Evolutionary conservation across 1,140 invertebrate species (phyloP), one percentile per base, ranked within the genome.

Genomic region (Apis laboriosa): DNA sequence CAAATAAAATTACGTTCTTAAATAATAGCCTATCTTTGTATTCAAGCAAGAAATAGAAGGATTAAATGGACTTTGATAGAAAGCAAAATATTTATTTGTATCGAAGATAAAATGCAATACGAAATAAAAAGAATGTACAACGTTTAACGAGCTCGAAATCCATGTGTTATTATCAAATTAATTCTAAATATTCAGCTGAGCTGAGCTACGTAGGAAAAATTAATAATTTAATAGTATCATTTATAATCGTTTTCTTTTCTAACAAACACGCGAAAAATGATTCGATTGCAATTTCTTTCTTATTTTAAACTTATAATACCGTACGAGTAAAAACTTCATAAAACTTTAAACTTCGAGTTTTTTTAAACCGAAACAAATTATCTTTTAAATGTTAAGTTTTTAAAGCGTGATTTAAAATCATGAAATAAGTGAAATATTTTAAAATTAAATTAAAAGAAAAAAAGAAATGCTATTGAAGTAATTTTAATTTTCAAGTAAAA

Each of bases 131-230:
- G 49, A n/a, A 28, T 63, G 24, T 53, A 43, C n/a, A 63, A 76
- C n/a, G 51, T 63, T 63, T 53, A 75, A 75, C 73, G 15, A 63
- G 73, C 58, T 17, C 43, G 15, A 61, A 61, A 49, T n/a, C 63
- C 58, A 1, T 19, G n/a, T 28, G n/a, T 19, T 24, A 19, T 11
- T 3, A 7, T 4, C 15, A 53, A 76, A 64, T 64, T 76, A 53
- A 63, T 76, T 64, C 24, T 53, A 17, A 28, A 24, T 51, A 64
- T 34, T 15, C 17, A 34, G 34, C 34, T 4, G 34, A 34, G 34
- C 2, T 4, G 34, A 51, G 9, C n/a, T 53, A 49, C 24, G 15
- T 24, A 9, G 8, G 60, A 15, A 19, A 63, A 63, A 51, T 63
- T 11, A 53, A 76, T 24, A 13, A 63, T 76, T 76, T 28, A 63